Evolutionary conservation across 2,888 invertebrate genomes (phyloP).

Genomic region (Resseliella maxima): DNA sequence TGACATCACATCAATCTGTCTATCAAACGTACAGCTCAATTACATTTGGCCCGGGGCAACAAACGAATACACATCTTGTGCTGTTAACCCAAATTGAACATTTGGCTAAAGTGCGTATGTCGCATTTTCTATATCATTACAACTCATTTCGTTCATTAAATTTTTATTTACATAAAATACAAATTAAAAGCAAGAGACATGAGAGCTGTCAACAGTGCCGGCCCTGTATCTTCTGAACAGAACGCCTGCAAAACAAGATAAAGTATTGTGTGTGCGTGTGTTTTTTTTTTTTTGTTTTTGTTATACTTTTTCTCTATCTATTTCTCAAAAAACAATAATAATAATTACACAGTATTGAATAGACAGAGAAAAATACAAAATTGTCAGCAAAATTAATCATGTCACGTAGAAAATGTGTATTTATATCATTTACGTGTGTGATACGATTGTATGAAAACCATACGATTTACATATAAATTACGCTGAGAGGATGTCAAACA

Average conservation of each 20-base stretch:
- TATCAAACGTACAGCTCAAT: background rate
- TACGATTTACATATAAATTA: slow-evolving; percentile 27
- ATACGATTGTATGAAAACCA: slow-evolving; percentile 1
- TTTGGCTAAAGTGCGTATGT: slow-evolving; percentile 23
- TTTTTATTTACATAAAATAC: slow-evolving; percentile 27
- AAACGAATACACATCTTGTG: background rate
- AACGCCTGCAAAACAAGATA: slow-evolving; percentile 32
- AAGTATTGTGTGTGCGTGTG: background rate
- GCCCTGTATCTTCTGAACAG: background rate
- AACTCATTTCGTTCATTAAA: slow-evolving; percentile 27
- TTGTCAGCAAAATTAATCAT: background rate
- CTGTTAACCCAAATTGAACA: slow-evolving; percentile 27
- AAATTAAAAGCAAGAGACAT: background rate
- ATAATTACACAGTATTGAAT: background rate
- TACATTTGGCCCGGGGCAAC: background rate
- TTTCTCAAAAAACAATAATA: background rate
- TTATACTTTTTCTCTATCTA: background rate
- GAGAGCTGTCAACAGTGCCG: background rate
- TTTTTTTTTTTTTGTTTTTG: background rate
- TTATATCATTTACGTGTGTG: slow-evolving; percentile 24
- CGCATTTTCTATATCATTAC: background rate
- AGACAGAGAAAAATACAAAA: background rate
- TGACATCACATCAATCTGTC: background rate
- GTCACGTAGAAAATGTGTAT: slow-evolving; percentile 38
- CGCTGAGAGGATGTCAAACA: background rate